Evolutionary conservation across 2,113 vertebrate species (phyloP), one percentile per base, ranked within the genome.

Genomic region (Phaethornis superciliosus): DNA sequence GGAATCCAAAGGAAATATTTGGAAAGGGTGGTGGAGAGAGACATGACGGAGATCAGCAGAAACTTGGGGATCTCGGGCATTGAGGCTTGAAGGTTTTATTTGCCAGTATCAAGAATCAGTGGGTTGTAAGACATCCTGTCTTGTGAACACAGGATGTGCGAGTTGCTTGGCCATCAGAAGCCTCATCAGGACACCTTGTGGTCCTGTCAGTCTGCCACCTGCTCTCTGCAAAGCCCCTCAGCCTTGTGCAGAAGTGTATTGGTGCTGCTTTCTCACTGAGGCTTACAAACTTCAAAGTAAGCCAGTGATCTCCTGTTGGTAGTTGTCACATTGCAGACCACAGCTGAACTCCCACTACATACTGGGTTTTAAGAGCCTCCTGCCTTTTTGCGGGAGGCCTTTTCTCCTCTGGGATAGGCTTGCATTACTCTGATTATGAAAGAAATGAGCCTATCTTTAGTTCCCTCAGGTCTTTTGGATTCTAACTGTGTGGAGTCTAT

Each of bases 271-370:
- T 95, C 93, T 92, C 0, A 1, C 30, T 11, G 32, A 64, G 59
- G 84, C 80, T 92, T 56, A 64, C 64, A 28, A 32, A 86, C 94
- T 92, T 96, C 93, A 96, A 91, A 97, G 96, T 77, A 90, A 96
- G 58, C 55, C 56, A 12, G 54, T 37, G 76, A 67, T 51, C 78
- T 96, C 79, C 88, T 94, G 28, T 10, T 95, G 69, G 81, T 72
- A n/a, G 58, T 85, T 78, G 79, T 54, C 76, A 62, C 51, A 19
- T 93, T 90, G 91, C 92, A 93, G 85, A 76, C 60, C 86, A 86
- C 94, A 96, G 90, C 96, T 96, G 84, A 93, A 59, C 72, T 89
- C 35, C 63, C 72, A 33, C 52, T 2, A 2, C 59, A 27, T 70
- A 79, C 65, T 92, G 54, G 18, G 17, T 87, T 94, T 21, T 94